Conservation (phyloP, 2,888 invertebrate species). For the Acleris holmiana region DNA sequence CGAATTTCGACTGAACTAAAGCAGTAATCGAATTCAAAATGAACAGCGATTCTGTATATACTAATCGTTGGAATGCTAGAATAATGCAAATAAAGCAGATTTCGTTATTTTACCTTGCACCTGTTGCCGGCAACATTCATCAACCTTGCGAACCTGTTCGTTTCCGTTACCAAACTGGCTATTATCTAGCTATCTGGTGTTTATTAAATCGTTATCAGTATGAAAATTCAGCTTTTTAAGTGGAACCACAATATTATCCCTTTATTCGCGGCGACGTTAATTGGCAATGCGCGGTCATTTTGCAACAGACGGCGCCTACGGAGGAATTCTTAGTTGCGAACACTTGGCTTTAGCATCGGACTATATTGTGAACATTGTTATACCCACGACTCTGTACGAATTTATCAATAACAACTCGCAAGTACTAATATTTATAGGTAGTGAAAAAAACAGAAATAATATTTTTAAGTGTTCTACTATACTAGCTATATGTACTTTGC, state of each 20-base stretch:
- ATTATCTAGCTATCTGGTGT: constrained; percentile 28
- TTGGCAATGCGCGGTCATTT: constrained; percentile 16
- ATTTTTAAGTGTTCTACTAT: too few relatives aligned
- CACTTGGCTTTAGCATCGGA: constrained; percentile 4
- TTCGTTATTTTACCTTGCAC: constrained; percentile 33
- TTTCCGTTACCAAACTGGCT: constrained; percentile 31
- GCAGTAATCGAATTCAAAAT: too few relatives aligned
- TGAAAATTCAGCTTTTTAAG: constrained; percentile 16
- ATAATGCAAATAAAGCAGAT: constrained; percentile 14
- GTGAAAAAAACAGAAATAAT: too few relatives aligned
- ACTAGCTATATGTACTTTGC: too few relatives aligned
- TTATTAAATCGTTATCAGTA: constrained; percentile 30
- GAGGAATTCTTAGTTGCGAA: constrained; percentile 12
- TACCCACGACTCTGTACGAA: background rate
- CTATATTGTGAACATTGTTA: background rate
- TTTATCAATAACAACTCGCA: background rate
- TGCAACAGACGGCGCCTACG: constrained; percentile 18
- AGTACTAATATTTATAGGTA: too few relatives aligned
- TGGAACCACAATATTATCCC: constrained; percentile 21
- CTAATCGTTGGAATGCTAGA: constrained; percentile 8
- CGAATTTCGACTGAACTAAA: too few relatives aligned
- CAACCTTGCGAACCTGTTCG: constrained; percentile 28
- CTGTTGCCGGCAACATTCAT: constrained; percentile 31
- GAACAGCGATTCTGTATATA: too few relatives aligned
- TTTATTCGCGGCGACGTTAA: constrained; percentile 8